These are phyloP conservation scores for Edolisoma coerulescens DNA, from an alignment of 2,113 vertebrate genomes.

Conservation along the genomic window DNA sequence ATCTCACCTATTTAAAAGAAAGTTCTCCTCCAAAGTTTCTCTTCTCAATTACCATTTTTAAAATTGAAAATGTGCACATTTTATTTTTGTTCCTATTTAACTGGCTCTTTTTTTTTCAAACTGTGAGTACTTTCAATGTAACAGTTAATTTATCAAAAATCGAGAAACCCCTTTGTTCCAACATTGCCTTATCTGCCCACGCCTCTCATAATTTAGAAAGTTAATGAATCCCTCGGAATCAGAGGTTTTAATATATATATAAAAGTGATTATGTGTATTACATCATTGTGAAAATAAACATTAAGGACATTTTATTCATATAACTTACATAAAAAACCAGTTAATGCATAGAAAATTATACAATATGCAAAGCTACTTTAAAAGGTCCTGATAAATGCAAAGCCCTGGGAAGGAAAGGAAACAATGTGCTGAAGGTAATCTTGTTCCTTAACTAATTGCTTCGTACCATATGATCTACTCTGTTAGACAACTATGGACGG, in stretches of 20 bases:
- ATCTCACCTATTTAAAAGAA: background rate
- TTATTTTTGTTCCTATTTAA: conserved; percentile 8
- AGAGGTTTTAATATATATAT: background rate
- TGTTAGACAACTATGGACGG: background rate
- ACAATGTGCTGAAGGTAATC: background rate
- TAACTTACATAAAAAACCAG: background rate
- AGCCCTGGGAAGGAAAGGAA: background rate
- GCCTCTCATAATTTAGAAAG: background rate
- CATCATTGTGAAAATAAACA: conserved; percentile 23
- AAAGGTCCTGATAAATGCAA: background rate
- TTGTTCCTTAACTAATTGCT: background rate
- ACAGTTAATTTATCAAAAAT: conserved; percentile 19
- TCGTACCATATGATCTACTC: background rate
- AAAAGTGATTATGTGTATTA: background rate
- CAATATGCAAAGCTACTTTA: background rate
- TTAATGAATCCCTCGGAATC: background rate
- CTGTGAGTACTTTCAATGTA: background rate
- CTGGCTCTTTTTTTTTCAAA: background rate
- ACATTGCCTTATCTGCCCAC: background rate
- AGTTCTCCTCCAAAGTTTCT: background rate
- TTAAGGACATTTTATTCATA: background rate
- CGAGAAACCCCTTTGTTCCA: conserved; percentile 2
- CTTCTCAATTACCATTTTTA: background rate
- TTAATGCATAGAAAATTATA: background rate
- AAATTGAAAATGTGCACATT: background rate